Percentiles rank a stretch among this genome's conserved stretches.
phyloP scores from a whole-genome alignment of 2,797 vertebrate species.

The Hyperoplus lanceolatus region DNA sequence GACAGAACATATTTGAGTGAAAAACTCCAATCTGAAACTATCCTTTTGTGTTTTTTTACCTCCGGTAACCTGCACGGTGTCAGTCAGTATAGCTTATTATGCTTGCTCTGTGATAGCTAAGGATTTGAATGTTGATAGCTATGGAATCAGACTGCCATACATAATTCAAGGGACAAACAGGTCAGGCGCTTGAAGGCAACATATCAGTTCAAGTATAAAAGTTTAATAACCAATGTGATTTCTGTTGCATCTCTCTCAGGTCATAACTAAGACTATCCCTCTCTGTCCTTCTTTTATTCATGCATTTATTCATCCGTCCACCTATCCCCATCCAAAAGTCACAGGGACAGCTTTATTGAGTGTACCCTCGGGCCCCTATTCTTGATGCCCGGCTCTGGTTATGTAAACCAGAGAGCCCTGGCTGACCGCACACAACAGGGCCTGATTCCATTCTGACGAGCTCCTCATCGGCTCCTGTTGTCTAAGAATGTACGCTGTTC shows the following conservation, averaged over 20 bases:
- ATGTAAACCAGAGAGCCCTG: constrained; percentile 66
- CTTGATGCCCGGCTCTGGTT: constrained; percentile 57
- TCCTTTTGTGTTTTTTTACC: constrained; percentile 24
- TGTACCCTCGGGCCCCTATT: constrained; percentile 50
- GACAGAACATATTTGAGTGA: background rate
- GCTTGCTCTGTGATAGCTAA: constrained; percentile 57
- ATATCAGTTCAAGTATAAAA: constrained; percentile 53
- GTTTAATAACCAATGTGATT: constrained; percentile 47
- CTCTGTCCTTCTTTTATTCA: constrained; percentile 17
- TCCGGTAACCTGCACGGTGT: constrained; percentile 35
- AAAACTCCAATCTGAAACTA: constrained; percentile 25
- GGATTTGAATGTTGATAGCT: constrained; percentile 63
- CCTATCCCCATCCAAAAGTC: constrained; percentile 30
- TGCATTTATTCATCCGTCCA: constrained; percentile 36
- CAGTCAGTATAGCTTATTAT: constrained; percentile 44
- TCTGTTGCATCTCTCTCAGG: constrained; percentile 33
- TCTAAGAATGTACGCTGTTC: constrained; percentile 34
- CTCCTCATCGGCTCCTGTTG: constrained; percentile 37
- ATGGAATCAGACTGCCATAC: constrained; percentile 70
- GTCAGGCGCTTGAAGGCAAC: constrained; percentile 66
- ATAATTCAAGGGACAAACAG: constrained; percentile 76
- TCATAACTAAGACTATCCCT: constrained; percentile 29
- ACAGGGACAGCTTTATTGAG: constrained; percentile 46
- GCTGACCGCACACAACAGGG: constrained; percentile 54
- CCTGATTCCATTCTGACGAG: constrained; percentile 48